Base-by-base conservation (phyloP, 2,888 invertebrate genomes). In the Agrochola lota region DNA sequence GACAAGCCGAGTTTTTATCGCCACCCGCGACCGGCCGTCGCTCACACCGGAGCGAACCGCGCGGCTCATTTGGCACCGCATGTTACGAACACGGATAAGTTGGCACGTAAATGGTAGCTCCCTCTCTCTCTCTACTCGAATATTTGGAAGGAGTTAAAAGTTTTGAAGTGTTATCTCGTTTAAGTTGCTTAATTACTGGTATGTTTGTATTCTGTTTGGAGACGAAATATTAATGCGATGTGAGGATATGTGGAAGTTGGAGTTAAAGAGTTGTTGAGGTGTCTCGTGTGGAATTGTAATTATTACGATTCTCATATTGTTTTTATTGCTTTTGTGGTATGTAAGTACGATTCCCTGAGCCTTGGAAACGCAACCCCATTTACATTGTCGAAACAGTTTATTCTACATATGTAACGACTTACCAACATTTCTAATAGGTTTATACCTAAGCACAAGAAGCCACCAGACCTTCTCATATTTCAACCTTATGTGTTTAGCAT, bases 21-120 rank as follows among this genome's bases (percentile, higher is more conserved):
- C 20, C 67, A 63, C 35, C 68, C 88, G 88, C 81, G 62, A 15
- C 67, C 76, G 87, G 59, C 77, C 63, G 83, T 89, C 83, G 6
- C 81, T 90, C 77, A 88, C 84, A 88, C 89, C 85, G 82, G 11
- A 52, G 30, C 76, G 83, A 73, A 85, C 69, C 77, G 71, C 76
- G 74, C 83, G 81, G 80, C 81, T 84, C 88, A 89, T 90, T 90
- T 88, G 84, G 81, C 85, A 79, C 81, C 86, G 80, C 89, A 84
- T 87, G 89, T 88, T 88, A 83, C 85, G 82, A 85, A 83, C 89
- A 84, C 84, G 80, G 76, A 71, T 85, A 86, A 90, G 84, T 87
- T 83, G 75, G 73, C 84, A 80, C 84, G 82, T 79, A 87, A 85
- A 79, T 75, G 79, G 64, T 60, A 74, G 49, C 79, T 78, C 80